Base-by-base conservation (phyloP, 2,888 invertebrate genomes). In the Torymus texanus region DNA sequence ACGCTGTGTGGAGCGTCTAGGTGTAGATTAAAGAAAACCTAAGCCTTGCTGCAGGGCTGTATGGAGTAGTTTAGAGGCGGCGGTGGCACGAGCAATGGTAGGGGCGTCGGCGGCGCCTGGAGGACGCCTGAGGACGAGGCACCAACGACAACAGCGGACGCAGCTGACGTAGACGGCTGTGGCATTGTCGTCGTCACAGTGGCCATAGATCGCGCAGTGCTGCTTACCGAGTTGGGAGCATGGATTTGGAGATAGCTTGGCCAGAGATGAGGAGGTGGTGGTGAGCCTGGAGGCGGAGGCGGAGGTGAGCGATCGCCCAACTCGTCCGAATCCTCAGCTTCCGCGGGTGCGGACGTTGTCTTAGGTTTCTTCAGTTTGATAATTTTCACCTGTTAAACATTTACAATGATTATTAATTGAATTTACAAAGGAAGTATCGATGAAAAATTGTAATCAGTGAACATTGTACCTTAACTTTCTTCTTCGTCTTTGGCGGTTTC, bases 271-370 rank as follows among this genome's bases (percentile, higher is more conserved):
- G 92, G 91, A 0, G 91, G 90, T 0, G 93, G 93, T 2, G 93
- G 93, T 8, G 93, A 93, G 18, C 93, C 93, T 0, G 93, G 92
- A 0, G 93, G 93, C 1, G 93, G 93, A 0, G 93, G 92, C 0
- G 93, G 93, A 13, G 93, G 93, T 8, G 93, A 92, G 65, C 92
- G 89, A 83, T 91, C 91, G 82, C 93, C 92, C 68, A 91, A 89
- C 41, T 92, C 91, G 58, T 92, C 91, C 21, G 92, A 91, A 71
- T 92, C 91, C 29, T 92, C 91, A 76, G 90, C 41, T 41, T 41
- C 41, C 41, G 8, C 8, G 5, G 41, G 8, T 41, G 41, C 8
- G 41, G 41, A 41, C 14, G 88, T 85, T 67, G 88, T 87, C 50
- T 90, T 88, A 8, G 90, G 88, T 82, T 90, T 89, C 65, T 90